Evolutionary conservation across 2,113 vertebrate genomes (phyloP), one percentile per base, ranked within the genome.

Genomic region (Rhabdornis inornatus): DNA sequence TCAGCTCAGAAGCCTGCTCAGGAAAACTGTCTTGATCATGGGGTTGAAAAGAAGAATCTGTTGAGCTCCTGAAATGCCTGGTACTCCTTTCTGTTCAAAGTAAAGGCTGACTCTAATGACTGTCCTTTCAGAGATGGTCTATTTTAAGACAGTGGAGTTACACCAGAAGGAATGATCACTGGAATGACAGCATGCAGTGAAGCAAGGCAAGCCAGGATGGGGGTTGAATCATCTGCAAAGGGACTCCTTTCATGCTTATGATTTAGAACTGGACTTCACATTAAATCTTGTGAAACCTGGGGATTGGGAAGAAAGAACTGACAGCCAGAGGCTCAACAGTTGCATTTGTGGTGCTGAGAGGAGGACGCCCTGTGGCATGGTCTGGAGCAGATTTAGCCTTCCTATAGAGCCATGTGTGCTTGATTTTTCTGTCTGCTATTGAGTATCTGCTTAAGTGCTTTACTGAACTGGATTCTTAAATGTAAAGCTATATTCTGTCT

Each of bases 51-150:
- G 35, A 89, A 87, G 68, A 61, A 80, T 35, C 21, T 74, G 30
- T 47, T 0, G 0, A 44, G 21, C 50, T 91, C 45, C 25, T 72
- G 71, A 85, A 57, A 33, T 37, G 35, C 53, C 50, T 76, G 35
- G 45, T 47, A 30, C 70, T 82, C 88, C 47, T 83, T 53, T 59
- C 56, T 2, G 4, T 65, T 91, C 61, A 65, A 53, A 89, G 87
- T 72, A 72, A 92, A 69, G 81, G 84, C 78, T 89, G 91, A 53
- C 28, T 92, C 20, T 83, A 88, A 88, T 77, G 82, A 84, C 37
- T 91, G 61, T 17, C n/a, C 75, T 74, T 92, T 87, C 93, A 93
- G 91, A 88, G 33, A 20, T 14, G 13, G 33, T 53, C 70, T 96
- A 44, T 95, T 95, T 95, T 87, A 72, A 79, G 75, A 42, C 50